These are phyloP conservation scores for Diadumene lineata DNA, from an alignment of 92 coral and sea anemone genomes.

Conservation along the genomic window DNA sequence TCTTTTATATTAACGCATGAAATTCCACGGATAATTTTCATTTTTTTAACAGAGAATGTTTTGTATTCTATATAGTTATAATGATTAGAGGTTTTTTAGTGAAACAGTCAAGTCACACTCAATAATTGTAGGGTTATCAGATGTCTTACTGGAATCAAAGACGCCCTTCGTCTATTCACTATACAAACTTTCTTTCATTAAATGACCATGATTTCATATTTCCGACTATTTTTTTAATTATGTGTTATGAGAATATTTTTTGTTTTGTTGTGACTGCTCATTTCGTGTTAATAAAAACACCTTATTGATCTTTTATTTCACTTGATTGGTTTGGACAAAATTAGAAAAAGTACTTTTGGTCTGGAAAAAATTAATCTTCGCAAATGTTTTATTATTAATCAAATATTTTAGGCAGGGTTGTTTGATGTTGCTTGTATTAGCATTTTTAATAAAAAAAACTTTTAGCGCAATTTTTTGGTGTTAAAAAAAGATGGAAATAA, in stretches of 20 bases:
- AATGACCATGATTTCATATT: slow-evolving; percentile 6
- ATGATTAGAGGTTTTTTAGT: not conserved
- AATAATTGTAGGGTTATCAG: not conserved
- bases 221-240: slow-evolving; percentile 14
- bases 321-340: no score
- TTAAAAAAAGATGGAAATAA: no score
- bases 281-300: not conserved
- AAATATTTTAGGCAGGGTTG: not conserved
- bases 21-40: not conserved
- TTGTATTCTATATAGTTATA: not conserved
- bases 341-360: no score
- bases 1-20: not conserved
- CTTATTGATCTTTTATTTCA: no score
- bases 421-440: not conserved
- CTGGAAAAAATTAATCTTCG: not conserved
- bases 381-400: no score
- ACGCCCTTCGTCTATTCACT: not conserved
- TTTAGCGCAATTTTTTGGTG: not conserved
- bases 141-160: not conserved
- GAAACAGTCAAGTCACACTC: not conserved
- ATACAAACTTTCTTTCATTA: not conserved
- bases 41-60: not conserved
- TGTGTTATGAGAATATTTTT: not conserved
- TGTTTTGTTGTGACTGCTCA: not conserved
- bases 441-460: not conserved